phyloP scores from a whole-genome alignment of 2,888 invertebrate species.

The Sicus ferrugineus region DNA sequence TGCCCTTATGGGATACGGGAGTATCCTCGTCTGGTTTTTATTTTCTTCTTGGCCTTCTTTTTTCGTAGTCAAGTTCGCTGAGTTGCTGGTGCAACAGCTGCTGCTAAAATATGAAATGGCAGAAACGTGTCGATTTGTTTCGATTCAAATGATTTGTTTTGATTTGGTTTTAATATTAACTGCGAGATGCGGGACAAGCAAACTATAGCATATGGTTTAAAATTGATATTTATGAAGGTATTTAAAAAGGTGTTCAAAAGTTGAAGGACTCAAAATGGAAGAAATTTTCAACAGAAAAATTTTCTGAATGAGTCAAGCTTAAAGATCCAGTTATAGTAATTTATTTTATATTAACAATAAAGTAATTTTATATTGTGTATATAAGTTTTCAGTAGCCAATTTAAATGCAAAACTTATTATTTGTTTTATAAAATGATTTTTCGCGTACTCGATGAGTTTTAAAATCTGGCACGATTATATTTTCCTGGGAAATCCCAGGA shows the following conservation, averaged over 20 bases:
- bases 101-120: slow-evolving; percentile 57
- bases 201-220: slow-evolving; percentile 18
- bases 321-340: no score
- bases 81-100: slow-evolving; percentile 48
- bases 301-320: neutral
- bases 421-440: no score
- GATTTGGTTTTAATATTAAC: slow-evolving; percentile 53
- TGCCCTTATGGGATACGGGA: slow-evolving; percentile 27
- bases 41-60: slow-evolving; percentile 20
- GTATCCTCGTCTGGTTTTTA: neutral
- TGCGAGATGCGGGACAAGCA: slow-evolving; percentile 46
- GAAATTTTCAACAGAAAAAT: neutral
- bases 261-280: neutral
- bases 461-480: no score
- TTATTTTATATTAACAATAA: no score
- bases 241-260: neutral
- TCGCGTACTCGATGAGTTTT: no score
- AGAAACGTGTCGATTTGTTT: slow-evolving; percentile 61
- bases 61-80: slow-evolving; percentile 20
- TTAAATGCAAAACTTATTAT: no score
- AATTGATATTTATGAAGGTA: slow-evolving; percentile 23
- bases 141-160: slow-evolving; percentile 58
- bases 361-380: no score
- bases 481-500: no score
- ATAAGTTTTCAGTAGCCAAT: no score